Percentiles rank a stretch among this genome's conserved stretches.
Evolutionary conservation across 2,797 vertebrate genomes (phyloP).

Genomic region (Heliangelus exortis): DNA sequence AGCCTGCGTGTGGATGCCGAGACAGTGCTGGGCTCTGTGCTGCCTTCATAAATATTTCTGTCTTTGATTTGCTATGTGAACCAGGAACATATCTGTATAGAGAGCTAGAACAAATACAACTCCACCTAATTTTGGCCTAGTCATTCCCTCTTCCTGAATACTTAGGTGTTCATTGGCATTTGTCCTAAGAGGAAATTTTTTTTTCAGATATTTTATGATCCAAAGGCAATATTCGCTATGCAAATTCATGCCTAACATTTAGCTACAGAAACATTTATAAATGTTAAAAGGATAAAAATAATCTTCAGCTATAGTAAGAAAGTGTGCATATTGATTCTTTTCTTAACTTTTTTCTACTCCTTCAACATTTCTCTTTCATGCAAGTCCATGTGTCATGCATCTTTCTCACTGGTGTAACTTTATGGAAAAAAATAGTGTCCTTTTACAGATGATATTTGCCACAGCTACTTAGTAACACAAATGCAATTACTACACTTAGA

Average conservation of each 20-base stretch:
- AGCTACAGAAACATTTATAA: not conserved
- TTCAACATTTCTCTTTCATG: not conserved
- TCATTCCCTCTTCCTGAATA: not conserved
- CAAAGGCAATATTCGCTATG: not conserved
- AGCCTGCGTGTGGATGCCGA: not conserved
- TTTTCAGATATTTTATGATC: not conserved
- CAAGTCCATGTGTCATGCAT: not conserved
- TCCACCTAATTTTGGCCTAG: not conserved
- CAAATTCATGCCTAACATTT: not conserved
- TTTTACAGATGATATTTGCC: not conserved
- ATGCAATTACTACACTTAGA: not conserved
- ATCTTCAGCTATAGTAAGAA: not conserved
- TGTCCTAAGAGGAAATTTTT: not conserved
- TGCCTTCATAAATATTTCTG: not conserved
- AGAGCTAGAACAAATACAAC: not conserved
- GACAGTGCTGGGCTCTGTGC: accelerated
- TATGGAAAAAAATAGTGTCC: not conserved
- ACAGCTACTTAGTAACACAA: not conserved
- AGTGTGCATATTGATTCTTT: not conserved
- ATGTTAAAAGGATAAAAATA: not conserved
- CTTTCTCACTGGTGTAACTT: not conserved
- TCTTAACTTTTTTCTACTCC: not conserved
- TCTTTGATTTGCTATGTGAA: not conserved
- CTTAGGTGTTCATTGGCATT: not conserved
- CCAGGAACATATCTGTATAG: not conserved